Evolutionary conservation across 30 jellyfish, hydroid and myxozoan species (phyloP), one percentile per base, ranked within the genome.

Genomic region (Chrysaora quinquecirrha): DNA sequence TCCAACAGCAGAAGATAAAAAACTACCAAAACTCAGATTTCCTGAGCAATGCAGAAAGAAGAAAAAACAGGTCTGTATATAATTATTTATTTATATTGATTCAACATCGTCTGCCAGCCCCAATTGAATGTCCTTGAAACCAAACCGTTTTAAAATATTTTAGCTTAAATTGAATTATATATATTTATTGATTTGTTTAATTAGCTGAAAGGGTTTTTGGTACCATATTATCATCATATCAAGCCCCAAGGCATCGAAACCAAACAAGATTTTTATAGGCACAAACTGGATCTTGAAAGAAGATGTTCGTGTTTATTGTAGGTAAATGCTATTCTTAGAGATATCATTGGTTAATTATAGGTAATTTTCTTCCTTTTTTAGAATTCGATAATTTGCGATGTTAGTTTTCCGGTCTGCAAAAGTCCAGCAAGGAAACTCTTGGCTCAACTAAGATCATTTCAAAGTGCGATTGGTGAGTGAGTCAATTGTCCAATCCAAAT

Each of bases 381-480:
- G 86, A 70, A 63, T 43, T 49, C 86, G 19, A 43, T 70, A 9
- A 25, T 50, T 11, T 83, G 93, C 50, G 86, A 70, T 61, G 93
- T 82, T 24, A 83, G 64, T 48, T 93, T 93, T 71, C 98, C 98
- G 9, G 96, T 93, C 34, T 50, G 98, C 71, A 80, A 58, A 33
- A 86, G 94, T 80, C 85, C 80, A 0, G 82, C 96, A 16, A 76
- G 95, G 48, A 73, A 71, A 50, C 48, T 35, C 34, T 83, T 86
- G 19, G 85, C 98, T 34, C 84, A 93, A 48, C 48, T 93, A 34
- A 33, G 98, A 34, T 96, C 98, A 18, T 65, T 86, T 30, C 96
- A 86, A 66, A 89, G 69, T 71, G 90, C 83, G 0, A 14, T 92
- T 32, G 97, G 98, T 92, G 68, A 96, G 98, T 92, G 68, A 64